Evolutionary conservation across 1,140 invertebrate species (phyloP).

Genomic region (Artemia franciscana): DNA sequence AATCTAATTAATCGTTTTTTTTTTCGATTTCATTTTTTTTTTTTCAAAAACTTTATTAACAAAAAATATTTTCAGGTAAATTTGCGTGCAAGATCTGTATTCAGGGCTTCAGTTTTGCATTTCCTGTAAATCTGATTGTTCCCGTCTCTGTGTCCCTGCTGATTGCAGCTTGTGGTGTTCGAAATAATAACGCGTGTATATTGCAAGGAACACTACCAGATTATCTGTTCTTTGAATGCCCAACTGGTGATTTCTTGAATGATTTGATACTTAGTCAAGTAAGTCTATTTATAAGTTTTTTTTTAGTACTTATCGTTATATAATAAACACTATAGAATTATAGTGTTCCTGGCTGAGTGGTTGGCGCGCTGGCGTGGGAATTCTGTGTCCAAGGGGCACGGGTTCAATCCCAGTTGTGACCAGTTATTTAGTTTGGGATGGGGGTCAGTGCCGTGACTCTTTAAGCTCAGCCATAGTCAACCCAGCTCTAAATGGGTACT

Average conservation of each 20-base stretch:
- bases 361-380: no score
- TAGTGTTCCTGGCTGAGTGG: no score
- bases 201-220: constrained; percentile 59
- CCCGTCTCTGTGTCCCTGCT: constrained; percentile 66
- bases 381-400: no score
- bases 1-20: no score
- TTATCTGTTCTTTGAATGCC: constrained; percentile 73
- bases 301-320: no score
- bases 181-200: constrained; percentile 62
- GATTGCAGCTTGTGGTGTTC: constrained; percentile 63
- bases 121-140: constrained; percentile 75
- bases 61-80: constrained; percentile 32
- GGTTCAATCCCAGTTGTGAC: no score
- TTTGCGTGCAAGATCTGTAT: constrained; percentile 91
- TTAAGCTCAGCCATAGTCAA: no score
- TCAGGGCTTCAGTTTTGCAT: constrained; percentile 85
- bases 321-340: no score
- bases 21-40: constrained; percentile 7
- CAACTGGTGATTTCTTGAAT: constrained; percentile 48
- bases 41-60: background rate
- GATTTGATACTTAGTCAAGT: constrained; percentile 58
- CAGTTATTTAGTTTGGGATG: no score
- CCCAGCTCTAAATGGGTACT: no score
- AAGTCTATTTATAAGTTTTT: constrained; percentile 10
- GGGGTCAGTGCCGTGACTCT: no score